Base-by-base conservation (phyloP, 2,797 vertebrate species). In the Chrosomus eos region DNA sequence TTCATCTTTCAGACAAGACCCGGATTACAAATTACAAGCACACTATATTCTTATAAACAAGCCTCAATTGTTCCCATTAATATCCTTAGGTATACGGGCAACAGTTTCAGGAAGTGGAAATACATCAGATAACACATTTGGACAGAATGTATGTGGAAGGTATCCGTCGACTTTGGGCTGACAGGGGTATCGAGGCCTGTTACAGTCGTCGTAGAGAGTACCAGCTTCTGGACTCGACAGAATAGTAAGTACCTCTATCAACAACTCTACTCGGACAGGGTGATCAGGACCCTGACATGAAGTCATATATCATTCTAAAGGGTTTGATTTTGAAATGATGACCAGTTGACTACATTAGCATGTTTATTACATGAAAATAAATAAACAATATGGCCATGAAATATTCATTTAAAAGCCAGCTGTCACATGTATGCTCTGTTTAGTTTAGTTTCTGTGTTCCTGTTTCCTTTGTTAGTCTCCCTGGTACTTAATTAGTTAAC, bases 141-240 rank as follows among this genome's bases (percentile, higher is more conserved):
- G 94, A 95, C 1, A 86, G 79, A 31, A 71, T 66, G 43, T 89
- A 93, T 43, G 87, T 92, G 1, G 93, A 95, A 0, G 93, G 91
- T 2, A 93, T 96, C 72, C 92, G 89, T 4, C 91, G 88, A 45
- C 93, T 96, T 36, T 96, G 95, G 95, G 88, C 87, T 1, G 95
- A 96, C 77, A 66, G 90, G 0, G 95, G 95, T 16, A 82, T 96
- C 43, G 92, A 88, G 72, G 72, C 87, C 33, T 96, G 95, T 90
- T 96, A 96, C 87, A 85, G 90, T 79, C 95, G 95, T 0, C 94
- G 95, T 45, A 91, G 95, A 88, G 94, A 96, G 87, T 96, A 94
- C 90, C 95, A 96, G 79, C 94, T 96, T 10, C 91, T 96, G 88
- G 95, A 96, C 92, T 96, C 95, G 76, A 95, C 95, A 6, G 94